These are phyloP conservation scores for Astyanax mexicanus DNA, from an alignment of 2,797 vertebrate genomes.

Conservation along the genomic window DNA sequence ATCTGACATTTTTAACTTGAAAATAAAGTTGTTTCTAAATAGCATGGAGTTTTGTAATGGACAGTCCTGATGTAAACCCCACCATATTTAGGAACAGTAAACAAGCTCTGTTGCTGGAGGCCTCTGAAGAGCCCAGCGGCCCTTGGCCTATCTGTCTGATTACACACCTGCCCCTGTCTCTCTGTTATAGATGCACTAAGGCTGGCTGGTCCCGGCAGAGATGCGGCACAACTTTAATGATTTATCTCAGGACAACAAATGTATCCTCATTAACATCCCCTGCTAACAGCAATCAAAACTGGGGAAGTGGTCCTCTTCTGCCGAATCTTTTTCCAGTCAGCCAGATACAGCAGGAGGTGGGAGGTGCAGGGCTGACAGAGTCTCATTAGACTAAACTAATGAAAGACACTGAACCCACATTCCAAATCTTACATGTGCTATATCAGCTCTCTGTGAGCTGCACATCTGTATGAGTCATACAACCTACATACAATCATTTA, in stretches of 20 bases:
- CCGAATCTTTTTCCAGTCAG: not conserved
- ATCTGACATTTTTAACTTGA: not conserved
- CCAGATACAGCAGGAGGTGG: conserved; percentile 9
- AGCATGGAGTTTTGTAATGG: not conserved
- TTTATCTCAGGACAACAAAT: conserved; percentile 26
- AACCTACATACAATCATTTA: conserved; percentile 2
- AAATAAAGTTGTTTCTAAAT: not conserved
- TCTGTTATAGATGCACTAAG: conserved; percentile 23
- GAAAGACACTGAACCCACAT: not conserved
- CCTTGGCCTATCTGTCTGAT: not conserved
- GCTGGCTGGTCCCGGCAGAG: conserved; percentile 22
- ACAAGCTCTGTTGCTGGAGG: not conserved
- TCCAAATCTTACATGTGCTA: not conserved
- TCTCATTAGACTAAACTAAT: conserved; percentile 14
- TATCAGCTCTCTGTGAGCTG: not conserved
- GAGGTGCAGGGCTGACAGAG: not conserved
- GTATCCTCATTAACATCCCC: conserved; percentile 17
- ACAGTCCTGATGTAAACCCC: not conserved
- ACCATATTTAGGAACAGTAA: not conserved
- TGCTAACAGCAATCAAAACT: conserved; percentile 27
- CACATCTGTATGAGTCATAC: not conserved
- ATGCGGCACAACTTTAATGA: conserved; percentile 32
- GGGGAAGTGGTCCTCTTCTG: not conserved
- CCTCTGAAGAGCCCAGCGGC: not conserved
- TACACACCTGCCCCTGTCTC: conserved; percentile 3